Percentiles rank a stretch among this genome's conserved stretches.
Evolutionary conservation across 1,140 invertebrate genomes (phyloP).

Genomic region (Drosophila subpulchrella): DNA sequence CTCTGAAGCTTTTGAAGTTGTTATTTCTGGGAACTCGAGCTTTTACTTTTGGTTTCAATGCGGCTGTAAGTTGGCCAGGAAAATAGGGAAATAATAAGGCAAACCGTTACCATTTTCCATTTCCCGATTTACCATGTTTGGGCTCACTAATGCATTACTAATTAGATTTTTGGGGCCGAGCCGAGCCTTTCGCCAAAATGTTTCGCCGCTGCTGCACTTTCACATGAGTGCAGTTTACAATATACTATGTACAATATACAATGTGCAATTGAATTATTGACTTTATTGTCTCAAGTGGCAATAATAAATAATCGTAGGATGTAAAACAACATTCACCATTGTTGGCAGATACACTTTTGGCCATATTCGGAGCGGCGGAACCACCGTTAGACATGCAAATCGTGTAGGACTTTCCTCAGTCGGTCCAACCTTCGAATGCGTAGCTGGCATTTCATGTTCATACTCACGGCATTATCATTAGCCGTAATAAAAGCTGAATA

Average conservation of each 20-base stretch:
- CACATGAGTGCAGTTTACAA: constrained; percentile 38
- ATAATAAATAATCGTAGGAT: constrained; percentile 74
- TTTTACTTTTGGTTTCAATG: constrained; percentile 44
- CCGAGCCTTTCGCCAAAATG: constrained; percentile 59
- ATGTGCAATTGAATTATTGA: constrained; percentile 67
- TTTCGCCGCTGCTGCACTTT: constrained; percentile 62
- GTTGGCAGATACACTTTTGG: constrained; percentile 38
- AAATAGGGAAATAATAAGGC: constrained; percentile 11
- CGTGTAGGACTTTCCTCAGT: constrained; percentile 35
- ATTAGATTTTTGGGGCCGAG: constrained; percentile 47
- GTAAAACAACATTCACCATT: constrained; percentile 72
- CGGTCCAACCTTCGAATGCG: constrained; percentile 33
- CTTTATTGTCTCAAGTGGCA: constrained; percentile 65
- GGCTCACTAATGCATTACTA: constrained; percentile 54
- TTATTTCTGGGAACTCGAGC: constrained; percentile 18
- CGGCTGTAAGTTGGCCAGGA: not conserved
- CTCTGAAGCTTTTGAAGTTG: constrained; percentile 59
- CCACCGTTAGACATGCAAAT: constrained; percentile 60
- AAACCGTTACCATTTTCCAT: constrained; percentile 24
- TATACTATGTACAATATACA: not conserved
- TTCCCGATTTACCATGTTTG: constrained; percentile 45
- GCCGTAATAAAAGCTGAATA: constrained; percentile 30
- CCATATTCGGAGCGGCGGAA: constrained; percentile 26
- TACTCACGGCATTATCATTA: constrained; percentile 34
- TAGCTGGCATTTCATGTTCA: constrained; percentile 15